Conservation (phyloP, 2,888 invertebrate genomes). For the Epicampocera succincta region DNA sequence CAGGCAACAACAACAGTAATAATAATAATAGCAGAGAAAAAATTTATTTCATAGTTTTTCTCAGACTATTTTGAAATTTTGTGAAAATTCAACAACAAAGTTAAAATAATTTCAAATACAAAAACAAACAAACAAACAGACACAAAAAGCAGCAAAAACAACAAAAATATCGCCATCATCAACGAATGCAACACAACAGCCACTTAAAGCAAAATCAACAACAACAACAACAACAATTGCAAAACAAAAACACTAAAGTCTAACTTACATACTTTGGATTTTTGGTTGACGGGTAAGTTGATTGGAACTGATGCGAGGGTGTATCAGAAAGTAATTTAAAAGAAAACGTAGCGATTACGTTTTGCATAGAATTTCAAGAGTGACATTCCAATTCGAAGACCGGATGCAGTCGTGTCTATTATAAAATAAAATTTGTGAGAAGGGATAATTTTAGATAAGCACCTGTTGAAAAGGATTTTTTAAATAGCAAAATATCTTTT, state of each 20-base stretch:
- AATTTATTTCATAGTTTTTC: constrained; percentile 60
- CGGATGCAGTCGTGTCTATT: too few relatives aligned
- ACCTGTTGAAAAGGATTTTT: too few relatives aligned
- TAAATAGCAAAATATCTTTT: too few relatives aligned
- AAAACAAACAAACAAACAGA: constrained; percentile 18
- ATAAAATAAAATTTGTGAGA: too few relatives aligned
- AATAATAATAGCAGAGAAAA: constrained; percentile 19
- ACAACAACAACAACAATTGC: constrained; percentile 1
- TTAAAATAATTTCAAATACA: constrained; percentile 1
- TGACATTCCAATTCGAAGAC: too few relatives aligned
- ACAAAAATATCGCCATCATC: constrained; percentile 37
- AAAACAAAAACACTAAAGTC: constrained; percentile 20
- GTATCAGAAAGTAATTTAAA: constrained; percentile 1
- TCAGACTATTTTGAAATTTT: constrained; percentile 69
- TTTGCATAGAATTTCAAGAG: too few relatives aligned
- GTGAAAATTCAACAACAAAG: constrained; percentile 62
- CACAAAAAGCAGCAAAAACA: constrained; percentile 37
- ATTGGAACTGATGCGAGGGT: constrained; percentile 14
- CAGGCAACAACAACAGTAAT: constrained; percentile 32
- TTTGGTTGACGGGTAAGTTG: constrained; percentile 61
- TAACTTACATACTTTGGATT: constrained; percentile 56
- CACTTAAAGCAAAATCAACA: constrained; percentile 15
- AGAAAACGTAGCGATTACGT: too few relatives aligned
- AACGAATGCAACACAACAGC: constrained; percentile 24
- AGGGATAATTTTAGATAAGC: too few relatives aligned